These are phyloP conservation scores for Eurytoma adleriae DNA, from an alignment of 2,888 invertebrate genomes.

Conservation along the genomic window DNA sequence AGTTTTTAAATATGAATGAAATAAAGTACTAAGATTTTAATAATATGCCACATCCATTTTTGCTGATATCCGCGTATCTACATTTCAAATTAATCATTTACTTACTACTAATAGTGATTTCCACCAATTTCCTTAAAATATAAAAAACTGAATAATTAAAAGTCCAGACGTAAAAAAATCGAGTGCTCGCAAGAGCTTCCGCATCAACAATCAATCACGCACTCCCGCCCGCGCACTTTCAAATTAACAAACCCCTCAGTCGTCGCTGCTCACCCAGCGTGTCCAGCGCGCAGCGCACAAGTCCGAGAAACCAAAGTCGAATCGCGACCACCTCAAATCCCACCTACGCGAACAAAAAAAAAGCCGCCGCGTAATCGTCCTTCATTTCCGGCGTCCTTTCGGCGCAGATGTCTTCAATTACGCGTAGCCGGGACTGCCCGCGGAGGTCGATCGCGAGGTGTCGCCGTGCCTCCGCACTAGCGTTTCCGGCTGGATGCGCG, in stretches of 20 bases:
- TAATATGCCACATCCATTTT: no score
- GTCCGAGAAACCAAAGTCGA: background rate
- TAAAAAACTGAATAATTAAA: no score
- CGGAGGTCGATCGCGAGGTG: conserved; percentile 23
- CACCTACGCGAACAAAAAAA: background rate
- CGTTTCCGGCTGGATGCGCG: conserved; percentile 20
- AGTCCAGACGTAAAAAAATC: no score
- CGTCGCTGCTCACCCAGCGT: conserved; percentile 3
- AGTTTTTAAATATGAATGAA: no score
- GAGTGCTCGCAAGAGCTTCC: no score
- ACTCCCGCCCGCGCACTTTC: background rate
- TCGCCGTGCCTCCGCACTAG: conserved; percentile 5
- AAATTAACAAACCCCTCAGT: background rate
- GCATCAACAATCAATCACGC: background rate
- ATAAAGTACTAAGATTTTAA: no score
- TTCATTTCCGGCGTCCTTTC: conserved; percentile 39
- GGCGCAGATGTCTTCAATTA: conserved; percentile 32
- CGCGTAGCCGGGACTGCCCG: background rate
- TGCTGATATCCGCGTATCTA: no score
- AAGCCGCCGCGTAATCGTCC: conserved; percentile 41
- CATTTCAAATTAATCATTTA: no score
- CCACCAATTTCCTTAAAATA: no score
- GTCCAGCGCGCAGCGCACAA: background rate
- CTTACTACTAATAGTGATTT: no score
- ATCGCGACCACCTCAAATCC: background rate